Evolutionary conservation across 2,113 vertebrate genomes (phyloP).

Genomic region (Galeopterus variegatus): DNA sequence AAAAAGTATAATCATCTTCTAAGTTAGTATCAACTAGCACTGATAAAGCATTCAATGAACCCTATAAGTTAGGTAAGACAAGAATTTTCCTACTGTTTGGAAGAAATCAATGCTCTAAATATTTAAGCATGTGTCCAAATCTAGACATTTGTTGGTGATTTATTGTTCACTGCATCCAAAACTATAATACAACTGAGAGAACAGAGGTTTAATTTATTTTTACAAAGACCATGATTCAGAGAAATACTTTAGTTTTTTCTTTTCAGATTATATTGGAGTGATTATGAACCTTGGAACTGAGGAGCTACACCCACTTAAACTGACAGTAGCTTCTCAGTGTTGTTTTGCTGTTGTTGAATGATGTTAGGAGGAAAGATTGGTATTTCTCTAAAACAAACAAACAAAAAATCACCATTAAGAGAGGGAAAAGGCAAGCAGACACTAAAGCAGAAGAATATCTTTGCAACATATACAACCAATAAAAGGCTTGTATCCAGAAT

Average conservation of each 20-base stretch:
- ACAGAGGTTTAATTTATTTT: background rate
- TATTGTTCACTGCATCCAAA: background rate
- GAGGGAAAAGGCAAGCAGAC: background rate
- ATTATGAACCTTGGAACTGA: background rate
- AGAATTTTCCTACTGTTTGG: background rate
- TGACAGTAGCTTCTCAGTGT: background rate
- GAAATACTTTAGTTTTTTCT: background rate
- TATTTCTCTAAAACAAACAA: background rate
- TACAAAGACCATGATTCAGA: background rate
- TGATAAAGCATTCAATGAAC: background rate
- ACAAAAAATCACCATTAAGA: background rate
- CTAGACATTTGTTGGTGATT: background rate
- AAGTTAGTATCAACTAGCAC: background rate
- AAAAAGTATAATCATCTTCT: background rate
- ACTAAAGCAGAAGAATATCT: background rate
- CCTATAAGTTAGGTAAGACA: background rate
- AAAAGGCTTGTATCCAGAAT: background rate
- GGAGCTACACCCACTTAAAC: background rate
- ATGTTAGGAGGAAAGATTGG: background rate
- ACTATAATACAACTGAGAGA: background rate
- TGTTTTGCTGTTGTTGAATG: background rate
- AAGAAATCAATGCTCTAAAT: background rate
- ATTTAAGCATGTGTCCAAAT: background rate
- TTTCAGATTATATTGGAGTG: background rate
- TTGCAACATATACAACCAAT: background rate